phyloP scores from a whole-genome alignment of 2,888 invertebrate genomes.

The Meteorus cinctellus region DNA sequence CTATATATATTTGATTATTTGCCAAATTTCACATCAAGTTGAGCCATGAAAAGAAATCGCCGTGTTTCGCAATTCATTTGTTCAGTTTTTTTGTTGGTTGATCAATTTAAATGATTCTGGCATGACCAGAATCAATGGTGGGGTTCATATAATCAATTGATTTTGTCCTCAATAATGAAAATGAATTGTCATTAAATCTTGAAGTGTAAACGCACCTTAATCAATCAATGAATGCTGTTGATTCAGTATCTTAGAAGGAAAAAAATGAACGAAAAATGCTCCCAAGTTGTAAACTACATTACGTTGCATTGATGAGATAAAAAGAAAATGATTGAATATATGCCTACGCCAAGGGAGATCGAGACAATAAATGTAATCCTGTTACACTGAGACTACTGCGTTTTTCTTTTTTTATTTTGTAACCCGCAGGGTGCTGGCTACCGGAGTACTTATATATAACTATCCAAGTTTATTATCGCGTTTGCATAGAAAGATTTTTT shows the following conservation, averaged over 20 bases:
- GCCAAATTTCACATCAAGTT: neutral
- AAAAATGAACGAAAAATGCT: conserved; percentile 51
- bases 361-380: conserved; percentile 74
- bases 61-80: neutral
- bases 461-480: conserved; percentile 53
- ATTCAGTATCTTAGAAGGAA: conserved; percentile 33
- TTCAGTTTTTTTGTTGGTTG: neutral
- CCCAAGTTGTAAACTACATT: conserved; percentile 65
- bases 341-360: conserved; percentile 67
- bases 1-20: neutral
- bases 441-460: conserved; percentile 65
- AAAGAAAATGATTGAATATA: conserved; percentile 45
- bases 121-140: neutral
- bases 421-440: conserved; percentile 72
- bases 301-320: conserved; percentile 52
- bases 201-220: conserved; percentile 56
- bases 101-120: neutral
- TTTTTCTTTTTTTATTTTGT: conserved; percentile 66
- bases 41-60: neutral
- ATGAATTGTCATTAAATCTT: conserved; percentile 43
- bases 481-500: conserved; percentile 31
- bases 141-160: neutral
- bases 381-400: conserved; percentile 72
- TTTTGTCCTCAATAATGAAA: neutral
- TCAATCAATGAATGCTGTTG: conserved; percentile 39